Base-by-base conservation (phyloP, 2,888 invertebrate genomes). In the Eudemis profundana region DNA sequence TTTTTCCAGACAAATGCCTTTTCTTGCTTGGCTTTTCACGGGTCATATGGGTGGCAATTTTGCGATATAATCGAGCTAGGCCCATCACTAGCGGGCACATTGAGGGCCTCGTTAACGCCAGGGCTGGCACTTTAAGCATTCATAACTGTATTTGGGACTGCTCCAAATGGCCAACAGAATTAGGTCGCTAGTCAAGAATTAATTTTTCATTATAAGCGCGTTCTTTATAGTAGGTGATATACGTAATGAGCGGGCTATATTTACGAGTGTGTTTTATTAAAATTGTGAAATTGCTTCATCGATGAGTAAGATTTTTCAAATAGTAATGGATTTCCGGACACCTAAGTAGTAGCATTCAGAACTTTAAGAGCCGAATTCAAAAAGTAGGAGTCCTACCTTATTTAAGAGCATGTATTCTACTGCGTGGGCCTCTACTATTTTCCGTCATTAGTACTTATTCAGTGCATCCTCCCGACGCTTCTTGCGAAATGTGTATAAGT, bases 121-220 rank as follows among this genome's bases (percentile, higher is more conserved):
- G 57, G 44, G 50, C 64, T 36, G 57, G 23, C 64, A 51, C 57
- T 59, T 64, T 46, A 64, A 64, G 57, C 64, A 64, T 64, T 64
- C 64, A 64, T 64, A 59, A 57, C 64, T 59, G 64, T 64, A 64
- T 57, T 64, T 64, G 64, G 64, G 64, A 57, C 36, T 57, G 64
- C 57, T 64, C 64, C 64, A 64, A 64, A 64, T 59, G 57, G 50
- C 50, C 40, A n/a, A 23, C 36, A 23, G 36, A 64, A 64, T 59
- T 64, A 51, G 64, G 64, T 27, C 64, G 44, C 21, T 44, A 51
- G 64, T 44, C 23, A 51, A 51, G 57, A 64, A 64, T 64, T 59
- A 64, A 64, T 64, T 64, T 64, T 64, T 64, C 57, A 64, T 51
- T 51, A 51, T 12, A 44, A 56, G 17, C 29, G 23, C 15, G 42